phyloP scores from a whole-genome alignment of 2,113 vertebrate genomes.

The Cariama cristata region DNA sequence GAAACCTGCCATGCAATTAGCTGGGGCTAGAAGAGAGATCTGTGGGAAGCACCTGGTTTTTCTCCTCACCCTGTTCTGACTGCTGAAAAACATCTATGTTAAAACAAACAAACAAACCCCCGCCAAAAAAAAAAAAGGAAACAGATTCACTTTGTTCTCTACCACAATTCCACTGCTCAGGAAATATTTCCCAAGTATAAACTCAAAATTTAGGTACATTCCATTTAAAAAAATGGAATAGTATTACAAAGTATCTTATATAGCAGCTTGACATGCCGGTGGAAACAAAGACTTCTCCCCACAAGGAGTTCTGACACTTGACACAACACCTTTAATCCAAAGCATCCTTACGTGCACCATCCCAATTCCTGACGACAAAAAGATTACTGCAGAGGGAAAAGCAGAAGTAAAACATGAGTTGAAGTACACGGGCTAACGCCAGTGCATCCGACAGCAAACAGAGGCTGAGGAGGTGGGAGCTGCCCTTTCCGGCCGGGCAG shows the following conservation, averaged over 20 bases:
- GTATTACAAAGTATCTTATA: not conserved
- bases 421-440: accelerated
- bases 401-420: too few relatives aligned
- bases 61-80: not conserved
- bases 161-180: not conserved
- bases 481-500: too few relatives aligned
- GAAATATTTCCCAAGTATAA: not conserved
- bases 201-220: not conserved
- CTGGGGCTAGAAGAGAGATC: not conserved
- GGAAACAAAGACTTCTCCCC: not conserved
- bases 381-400: not conserved
- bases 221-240: not conserved
- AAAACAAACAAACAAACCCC: not conserved
- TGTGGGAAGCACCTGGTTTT: not conserved
- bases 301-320: accelerated
- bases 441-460: accelerated
- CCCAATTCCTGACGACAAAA: accelerated
- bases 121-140: not conserved
- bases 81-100: not conserved
- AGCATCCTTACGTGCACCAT: not conserved
- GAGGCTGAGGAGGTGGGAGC: not conserved
- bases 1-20: not conserved
- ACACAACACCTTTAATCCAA: accelerated
- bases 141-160: accelerated
- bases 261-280: not conserved